phyloP scores from a whole-genome alignment of 2,113 vertebrate genomes.

The Poeciliopsis prolifica region DNA sequence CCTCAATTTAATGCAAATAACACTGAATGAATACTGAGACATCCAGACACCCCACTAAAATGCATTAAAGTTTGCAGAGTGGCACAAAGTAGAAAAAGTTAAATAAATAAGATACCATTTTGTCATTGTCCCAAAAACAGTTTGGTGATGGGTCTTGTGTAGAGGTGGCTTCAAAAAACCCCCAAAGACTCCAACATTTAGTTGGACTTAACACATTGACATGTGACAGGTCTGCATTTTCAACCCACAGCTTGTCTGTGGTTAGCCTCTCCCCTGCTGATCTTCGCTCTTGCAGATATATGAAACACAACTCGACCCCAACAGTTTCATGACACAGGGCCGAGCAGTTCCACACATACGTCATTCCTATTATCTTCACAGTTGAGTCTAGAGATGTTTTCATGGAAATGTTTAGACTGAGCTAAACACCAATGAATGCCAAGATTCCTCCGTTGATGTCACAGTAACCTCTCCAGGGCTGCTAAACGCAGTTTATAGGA shows the following conservation, averaged over 20 bases:
- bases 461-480: constrained; percentile 33
- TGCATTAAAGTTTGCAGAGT: too few relatives aligned
- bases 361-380: constrained; percentile 42
- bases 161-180: not conserved
- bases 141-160: too few relatives aligned
- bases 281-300: not conserved
- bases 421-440: constrained; percentile 38
- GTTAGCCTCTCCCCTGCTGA: not conserved
- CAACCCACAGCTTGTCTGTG: not conserved
- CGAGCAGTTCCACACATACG: constrained; percentile 20
- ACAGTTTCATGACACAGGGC: constrained; percentile 3
- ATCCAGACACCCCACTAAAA: too few relatives aligned
- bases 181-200: not conserved
- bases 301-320: not conserved
- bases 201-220: not conserved
- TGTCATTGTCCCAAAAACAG: not conserved
- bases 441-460: constrained; percentile 59
- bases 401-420: constrained; percentile 36
- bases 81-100: not conserved
- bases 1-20: too few relatives aligned
- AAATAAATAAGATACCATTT: not conserved
- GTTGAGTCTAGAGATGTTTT: constrained; percentile 28
- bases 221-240: not conserved
- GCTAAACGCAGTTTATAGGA: constrained; percentile 26
- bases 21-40: too few relatives aligned